A percentile compares a stretch with the other conserved stretches of the same genome.
Evolutionary conservation across 2,113 vertebrate genomes (phyloP).

Genomic region (Microcebus tavaratra): DNA sequence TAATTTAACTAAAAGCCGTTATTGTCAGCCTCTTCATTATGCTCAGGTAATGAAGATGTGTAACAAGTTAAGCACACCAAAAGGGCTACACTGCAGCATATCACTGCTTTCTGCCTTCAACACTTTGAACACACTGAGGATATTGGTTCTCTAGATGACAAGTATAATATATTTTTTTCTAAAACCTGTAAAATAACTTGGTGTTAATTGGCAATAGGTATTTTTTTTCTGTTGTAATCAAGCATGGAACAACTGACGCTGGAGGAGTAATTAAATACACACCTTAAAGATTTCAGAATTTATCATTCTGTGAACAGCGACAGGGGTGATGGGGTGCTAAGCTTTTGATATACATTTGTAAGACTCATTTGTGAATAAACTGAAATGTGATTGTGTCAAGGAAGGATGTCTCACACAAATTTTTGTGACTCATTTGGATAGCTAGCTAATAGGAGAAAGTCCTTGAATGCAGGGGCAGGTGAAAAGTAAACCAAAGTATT

Average conservation of each 20-base stretch:
- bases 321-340: not conserved
- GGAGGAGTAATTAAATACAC: not conserved
- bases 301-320: not conserved
- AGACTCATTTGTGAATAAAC: not conserved
- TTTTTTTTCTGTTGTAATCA: conserved; percentile 8
- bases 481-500: not conserved
- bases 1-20: conserved; percentile 45
- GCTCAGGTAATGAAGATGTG: not conserved
- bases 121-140: not conserved
- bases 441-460: not conserved
- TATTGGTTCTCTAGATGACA: not conserved
- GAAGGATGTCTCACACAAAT: not conserved
- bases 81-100: not conserved
- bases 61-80: not conserved
- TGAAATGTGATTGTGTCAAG: not conserved
- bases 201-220: not conserved
- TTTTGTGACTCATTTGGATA: not conserved
- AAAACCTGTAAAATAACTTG: not conserved
- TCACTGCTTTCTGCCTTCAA: not conserved
- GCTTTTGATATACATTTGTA: not conserved
- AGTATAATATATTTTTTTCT: not conserved
- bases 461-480: not conserved
- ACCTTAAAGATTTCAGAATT: not conserved
- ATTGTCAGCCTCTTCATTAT: conserved; percentile 9
- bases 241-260: not conserved